Percentiles rank a stretch among this genome's conserved stretches.
phyloP scores from a whole-genome alignment of 2,113 vertebrate species.

The Macaca mulatta region DNA sequence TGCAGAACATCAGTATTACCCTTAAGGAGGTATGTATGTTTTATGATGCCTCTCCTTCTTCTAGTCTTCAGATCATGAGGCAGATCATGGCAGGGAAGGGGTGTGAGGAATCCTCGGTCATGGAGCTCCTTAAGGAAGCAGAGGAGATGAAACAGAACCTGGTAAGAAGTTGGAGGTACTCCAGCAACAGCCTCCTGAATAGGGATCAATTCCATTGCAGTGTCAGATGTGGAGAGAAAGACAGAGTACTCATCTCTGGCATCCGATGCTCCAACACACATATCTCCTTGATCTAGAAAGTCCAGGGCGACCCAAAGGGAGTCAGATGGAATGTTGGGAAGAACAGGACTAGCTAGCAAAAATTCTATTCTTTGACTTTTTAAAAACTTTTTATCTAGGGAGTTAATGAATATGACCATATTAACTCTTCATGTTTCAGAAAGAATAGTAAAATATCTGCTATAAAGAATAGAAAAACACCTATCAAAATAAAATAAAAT shows the following conservation, averaged over 20 bases:
- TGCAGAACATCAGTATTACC: constrained; percentile 28
- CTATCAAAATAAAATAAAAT: constrained; percentile 20
- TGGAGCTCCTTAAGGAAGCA: constrained; percentile 69
- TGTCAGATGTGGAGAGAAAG: not conserved
- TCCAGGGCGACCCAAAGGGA: not conserved
- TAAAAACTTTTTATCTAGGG: not conserved
- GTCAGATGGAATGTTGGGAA: not conserved
- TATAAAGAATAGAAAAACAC: not conserved
- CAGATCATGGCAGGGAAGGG: constrained; percentile 69
- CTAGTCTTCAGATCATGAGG: constrained; percentile 76
- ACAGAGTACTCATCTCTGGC: not conserved
- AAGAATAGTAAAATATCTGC: constrained; percentile 2
- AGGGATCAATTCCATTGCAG: not conserved
- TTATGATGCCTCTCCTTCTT: constrained; percentile 32
- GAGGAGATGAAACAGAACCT: constrained; percentile 75
- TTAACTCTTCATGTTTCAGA: constrained; percentile 42
- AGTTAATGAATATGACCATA: constrained; percentile 18
- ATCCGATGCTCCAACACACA: not conserved
- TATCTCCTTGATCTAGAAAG: constrained; percentile 19
- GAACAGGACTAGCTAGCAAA: not conserved
- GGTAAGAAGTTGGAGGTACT: constrained; percentile 50
- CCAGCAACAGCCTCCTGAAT: not conserved
- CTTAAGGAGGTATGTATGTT: not conserved
- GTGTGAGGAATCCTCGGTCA: constrained; percentile 60
- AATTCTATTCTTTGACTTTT: constrained; percentile 41